phyloP scores from a whole-genome alignment of 2,888 invertebrate species.

The Hedychridium roseum region DNA sequence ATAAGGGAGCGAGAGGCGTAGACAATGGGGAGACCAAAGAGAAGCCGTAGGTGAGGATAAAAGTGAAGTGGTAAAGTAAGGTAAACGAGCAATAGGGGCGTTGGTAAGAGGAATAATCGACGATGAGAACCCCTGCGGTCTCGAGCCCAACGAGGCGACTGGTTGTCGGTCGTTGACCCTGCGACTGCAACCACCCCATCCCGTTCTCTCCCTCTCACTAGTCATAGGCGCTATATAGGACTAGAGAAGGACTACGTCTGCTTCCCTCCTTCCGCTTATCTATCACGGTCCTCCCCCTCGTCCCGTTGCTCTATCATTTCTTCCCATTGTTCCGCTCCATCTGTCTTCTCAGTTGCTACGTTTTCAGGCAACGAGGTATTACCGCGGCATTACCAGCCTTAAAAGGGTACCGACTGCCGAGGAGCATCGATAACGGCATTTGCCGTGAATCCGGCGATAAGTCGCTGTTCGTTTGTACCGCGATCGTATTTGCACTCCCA shows the following conservation, averaged over 20 bases:
- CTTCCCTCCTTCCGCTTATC: slow-evolving; percentile 5
- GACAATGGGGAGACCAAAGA: no score
- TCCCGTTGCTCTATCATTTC: slow-evolving; percentile 17
- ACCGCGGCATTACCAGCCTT: no score
- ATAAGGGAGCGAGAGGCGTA: no score
- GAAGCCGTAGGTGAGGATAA: no score
- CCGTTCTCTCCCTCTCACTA: slow-evolving; percentile 13
- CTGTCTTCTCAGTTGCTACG: slow-evolving; percentile 1
- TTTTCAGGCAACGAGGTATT: background rate
- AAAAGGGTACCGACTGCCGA: no score
- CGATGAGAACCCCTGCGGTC: slow-evolving; percentile 30
- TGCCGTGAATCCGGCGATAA: no score
- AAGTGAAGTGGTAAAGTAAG: no score
- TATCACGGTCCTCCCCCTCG: slow-evolving; percentile 3
- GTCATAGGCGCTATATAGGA: slow-evolving; percentile 12
- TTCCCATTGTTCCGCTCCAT: slow-evolving; percentile 11
- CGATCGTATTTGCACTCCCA: no score
- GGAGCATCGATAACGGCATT: no score
- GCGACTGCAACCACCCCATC: slow-evolving; percentile 30
- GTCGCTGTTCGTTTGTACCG: no score
- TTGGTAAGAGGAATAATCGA: no score
- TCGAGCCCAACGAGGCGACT: slow-evolving; percentile 22
- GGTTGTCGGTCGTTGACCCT: slow-evolving; percentile 31
- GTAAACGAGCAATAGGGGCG: no score
- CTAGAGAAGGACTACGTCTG: slow-evolving; percentile 2